Conservation (phyloP, 2,888 invertebrate genomes). For the Tupiocoris notatus region DNA sequence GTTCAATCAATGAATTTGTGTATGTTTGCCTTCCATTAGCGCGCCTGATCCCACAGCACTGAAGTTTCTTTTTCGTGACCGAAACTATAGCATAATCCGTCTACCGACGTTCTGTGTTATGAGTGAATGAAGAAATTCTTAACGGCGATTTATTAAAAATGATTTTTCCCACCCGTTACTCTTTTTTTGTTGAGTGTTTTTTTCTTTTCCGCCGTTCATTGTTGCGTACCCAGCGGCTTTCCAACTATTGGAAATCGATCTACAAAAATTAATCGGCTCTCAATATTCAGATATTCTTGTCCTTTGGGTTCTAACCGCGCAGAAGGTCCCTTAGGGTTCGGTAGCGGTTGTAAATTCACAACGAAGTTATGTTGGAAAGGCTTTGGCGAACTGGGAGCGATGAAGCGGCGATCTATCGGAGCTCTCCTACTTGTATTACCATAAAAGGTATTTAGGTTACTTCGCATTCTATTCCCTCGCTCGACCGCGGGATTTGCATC, state of each 20-base stretch:
- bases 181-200: no score
- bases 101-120: no score
- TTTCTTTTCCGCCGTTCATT: background rate
- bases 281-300: background rate
- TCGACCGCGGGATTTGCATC: background rate
- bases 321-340: background rate
- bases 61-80: no score
- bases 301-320: background rate
- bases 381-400: background rate
- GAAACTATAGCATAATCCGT: no score
- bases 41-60: no score
- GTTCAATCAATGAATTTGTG: no score
- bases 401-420: background rate
- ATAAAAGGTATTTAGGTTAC: background rate
- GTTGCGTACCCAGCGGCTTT: background rate
- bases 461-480: background rate
- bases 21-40: no score
- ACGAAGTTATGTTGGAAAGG: background rate
- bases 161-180: no score
- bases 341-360: background rate
- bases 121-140: no score
- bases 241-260: background rate
- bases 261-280: background rate
- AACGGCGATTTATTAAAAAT: no score
- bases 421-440: background rate